Conservation (phyloP, 2,797 vertebrate genomes). For the Tinamus major region DNA sequence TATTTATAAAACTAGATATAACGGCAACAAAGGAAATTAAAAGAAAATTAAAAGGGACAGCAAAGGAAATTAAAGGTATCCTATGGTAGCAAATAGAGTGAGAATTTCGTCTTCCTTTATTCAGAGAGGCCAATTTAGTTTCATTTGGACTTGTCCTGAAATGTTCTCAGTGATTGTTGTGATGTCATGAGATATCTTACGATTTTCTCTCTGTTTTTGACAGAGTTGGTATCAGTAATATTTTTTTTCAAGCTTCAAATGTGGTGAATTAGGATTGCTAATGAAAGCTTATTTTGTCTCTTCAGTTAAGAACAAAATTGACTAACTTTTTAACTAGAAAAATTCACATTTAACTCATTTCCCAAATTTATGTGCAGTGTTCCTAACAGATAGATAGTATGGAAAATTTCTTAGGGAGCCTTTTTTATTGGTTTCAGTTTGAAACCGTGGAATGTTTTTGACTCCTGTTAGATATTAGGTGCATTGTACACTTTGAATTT, state of each 20-base stretch:
- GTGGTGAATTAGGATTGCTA: not conserved
- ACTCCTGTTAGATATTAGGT: not conserved
- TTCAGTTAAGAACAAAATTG: not conserved
- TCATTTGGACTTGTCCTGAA: not conserved
- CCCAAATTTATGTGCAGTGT: not conserved
- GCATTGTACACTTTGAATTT: not conserved
- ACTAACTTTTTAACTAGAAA: not conserved
- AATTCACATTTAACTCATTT: not conserved
- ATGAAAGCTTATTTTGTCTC: not conserved
- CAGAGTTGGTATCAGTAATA: not conserved
- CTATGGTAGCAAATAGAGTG: not conserved
- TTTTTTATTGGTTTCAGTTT: not conserved
- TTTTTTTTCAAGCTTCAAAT: not conserved
- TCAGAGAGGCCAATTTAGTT: not conserved
- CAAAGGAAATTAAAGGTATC: not conserved
- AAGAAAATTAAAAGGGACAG: too few relatives aligned
- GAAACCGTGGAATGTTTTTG: not conserved
- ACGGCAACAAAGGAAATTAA: not conserved
- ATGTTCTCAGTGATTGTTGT: not conserved
- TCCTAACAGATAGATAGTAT: not conserved
- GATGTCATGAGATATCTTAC: not conserved
- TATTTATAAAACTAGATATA: not conserved
- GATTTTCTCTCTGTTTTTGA: not conserved
- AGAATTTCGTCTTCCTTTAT: not conserved
- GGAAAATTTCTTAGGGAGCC: not conserved